A percentile compares a stretch with the other conserved stretches of the same genome.
Evolutionary conservation across 2,888 invertebrate genomes (phyloP).

Genomic region (Parnassius mnemosyne): DNA sequence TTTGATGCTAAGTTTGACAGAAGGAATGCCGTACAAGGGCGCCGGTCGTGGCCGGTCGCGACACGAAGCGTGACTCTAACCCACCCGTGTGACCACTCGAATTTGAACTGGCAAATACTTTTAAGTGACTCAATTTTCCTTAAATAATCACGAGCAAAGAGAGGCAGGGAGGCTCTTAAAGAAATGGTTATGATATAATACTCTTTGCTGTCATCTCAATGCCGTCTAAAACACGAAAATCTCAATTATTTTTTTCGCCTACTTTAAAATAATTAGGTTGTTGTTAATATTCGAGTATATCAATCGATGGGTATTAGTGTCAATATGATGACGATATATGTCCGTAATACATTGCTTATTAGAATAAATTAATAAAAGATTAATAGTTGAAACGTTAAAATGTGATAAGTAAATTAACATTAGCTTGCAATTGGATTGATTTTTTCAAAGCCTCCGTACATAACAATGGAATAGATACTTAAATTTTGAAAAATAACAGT

Average conservation of each 20-base stretch:
- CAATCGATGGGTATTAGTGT: slow-evolving; percentile 70
- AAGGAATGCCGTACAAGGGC: slow-evolving; percentile 65
- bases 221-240: slow-evolving; percentile 72
- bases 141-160: slow-evolving; percentile 27
- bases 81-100: slow-evolving; percentile 44
- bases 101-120: slow-evolving; percentile 43
- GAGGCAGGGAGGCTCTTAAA: slow-evolving; percentile 40
- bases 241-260: slow-evolving; percentile 62
- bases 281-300: slow-evolving; percentile 65
- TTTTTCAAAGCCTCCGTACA: too few relatives aligned
- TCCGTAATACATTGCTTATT: slow-evolving; percentile 20
- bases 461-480: too few relatives aligned
- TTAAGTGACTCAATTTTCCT: slow-evolving; percentile 32
- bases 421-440: too few relatives aligned
- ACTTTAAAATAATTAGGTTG: slow-evolving; percentile 71
- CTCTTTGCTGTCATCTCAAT: slow-evolving; percentile 76
- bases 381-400: too few relatives aligned
- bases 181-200: slow-evolving; percentile 60
- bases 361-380: too few relatives aligned
- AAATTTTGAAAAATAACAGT: too few relatives aligned
- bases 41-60: slow-evolving; percentile 67
- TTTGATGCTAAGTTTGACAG: slow-evolving; percentile 71
- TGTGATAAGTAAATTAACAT: too few relatives aligned
- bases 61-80: slow-evolving; percentile 61
- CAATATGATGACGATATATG: slow-evolving; percentile 37